Conservation (phyloP, 2,113 vertebrate species). For the Channa maculata region DNA sequence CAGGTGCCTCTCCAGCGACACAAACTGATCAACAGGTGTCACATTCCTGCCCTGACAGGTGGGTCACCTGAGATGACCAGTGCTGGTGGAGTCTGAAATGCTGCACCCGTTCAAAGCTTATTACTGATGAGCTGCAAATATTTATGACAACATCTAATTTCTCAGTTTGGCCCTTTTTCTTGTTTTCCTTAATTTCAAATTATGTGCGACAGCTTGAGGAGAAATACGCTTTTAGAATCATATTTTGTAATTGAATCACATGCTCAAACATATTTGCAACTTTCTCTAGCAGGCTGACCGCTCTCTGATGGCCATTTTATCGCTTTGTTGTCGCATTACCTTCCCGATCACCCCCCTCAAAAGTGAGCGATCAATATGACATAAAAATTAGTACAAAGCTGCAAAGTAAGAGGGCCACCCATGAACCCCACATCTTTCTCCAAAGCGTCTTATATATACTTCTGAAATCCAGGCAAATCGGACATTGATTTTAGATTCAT, state of each 20-base stretch:
- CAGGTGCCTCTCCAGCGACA: not conserved
- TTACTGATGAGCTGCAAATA: not conserved
- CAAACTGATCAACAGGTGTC: conserved; percentile 75
- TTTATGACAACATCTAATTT: not conserved
- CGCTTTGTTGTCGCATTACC: conserved; percentile 78
- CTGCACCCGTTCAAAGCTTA: not conserved
- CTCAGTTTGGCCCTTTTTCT: not conserved
- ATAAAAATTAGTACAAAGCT: conserved; percentile 82
- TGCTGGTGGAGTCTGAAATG: no score
- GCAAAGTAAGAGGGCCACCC: conserved; percentile 75
- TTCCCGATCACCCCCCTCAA: conserved; percentile 65
- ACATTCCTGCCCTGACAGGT: conserved; percentile 74
- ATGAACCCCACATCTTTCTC: conserved; percentile 73
- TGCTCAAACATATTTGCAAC: not conserved
- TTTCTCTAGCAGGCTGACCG: conserved; percentile 3
- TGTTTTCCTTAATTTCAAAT: no score
- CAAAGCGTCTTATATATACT: conserved; percentile 82
- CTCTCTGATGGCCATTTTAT: conserved; percentile 63
- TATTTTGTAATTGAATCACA: no score
- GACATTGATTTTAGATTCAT: conserved; percentile 90
- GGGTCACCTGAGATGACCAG: conserved; percentile 64
- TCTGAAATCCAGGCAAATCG: conserved; percentile 80
- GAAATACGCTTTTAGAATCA: no score
- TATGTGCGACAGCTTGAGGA: no score
- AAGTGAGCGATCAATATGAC: conserved; percentile 77